Evolutionary conservation across 2,888 invertebrate genomes (phyloP).

Genomic region (Cacoxenus indagator): DNA sequence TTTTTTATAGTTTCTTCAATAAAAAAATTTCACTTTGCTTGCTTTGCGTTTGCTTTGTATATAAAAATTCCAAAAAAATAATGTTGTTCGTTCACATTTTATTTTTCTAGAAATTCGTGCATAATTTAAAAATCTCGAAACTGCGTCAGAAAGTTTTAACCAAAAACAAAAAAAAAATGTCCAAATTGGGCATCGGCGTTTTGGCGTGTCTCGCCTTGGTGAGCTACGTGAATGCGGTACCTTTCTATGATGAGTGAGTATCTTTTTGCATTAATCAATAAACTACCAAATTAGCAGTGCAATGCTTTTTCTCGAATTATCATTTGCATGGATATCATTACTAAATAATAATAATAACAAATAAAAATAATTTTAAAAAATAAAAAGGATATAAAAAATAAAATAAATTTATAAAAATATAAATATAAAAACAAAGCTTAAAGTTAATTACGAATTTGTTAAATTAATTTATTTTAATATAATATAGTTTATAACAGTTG

Average conservation of each 20-base stretch:
- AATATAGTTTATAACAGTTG: too few species aligned
- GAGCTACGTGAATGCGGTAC: slow-evolving; percentile 42
- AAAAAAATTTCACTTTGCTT: slow-evolving; percentile 42
- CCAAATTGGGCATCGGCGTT: slow-evolving; percentile 1
- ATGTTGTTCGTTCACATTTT: background rate
- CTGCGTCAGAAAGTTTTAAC: background rate
- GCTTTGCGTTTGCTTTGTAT: slow-evolving; percentile 26
- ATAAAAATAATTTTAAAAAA: too few species aligned
- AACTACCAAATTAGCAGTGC: background rate
- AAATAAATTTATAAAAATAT: slow-evolving; percentile 26
- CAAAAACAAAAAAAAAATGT: slow-evolving; percentile 1
- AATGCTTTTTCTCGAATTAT: slow-evolving; percentile 8
- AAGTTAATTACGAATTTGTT: slow-evolving; percentile 8
- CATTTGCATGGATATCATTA: too few species aligned
- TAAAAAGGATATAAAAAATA: too few species aligned
- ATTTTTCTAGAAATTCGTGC: slow-evolving; percentile 27
- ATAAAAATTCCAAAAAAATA: slow-evolving; percentile 16
- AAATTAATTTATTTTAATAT: too few species aligned
- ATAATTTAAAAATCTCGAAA: background rate
- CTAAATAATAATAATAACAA: too few species aligned
- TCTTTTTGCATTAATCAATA: background rate
- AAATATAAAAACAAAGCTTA: slow-evolving; percentile 33
- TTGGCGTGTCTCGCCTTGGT: slow-evolving; percentile 51
- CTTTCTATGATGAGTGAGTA: slow-evolving; percentile 58
- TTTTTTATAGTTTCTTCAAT: slow-evolving; percentile 25